phyloP scores from a whole-genome alignment of 1,140 invertebrate genomes.

The Lepeophtheirus salmonis region DNA sequence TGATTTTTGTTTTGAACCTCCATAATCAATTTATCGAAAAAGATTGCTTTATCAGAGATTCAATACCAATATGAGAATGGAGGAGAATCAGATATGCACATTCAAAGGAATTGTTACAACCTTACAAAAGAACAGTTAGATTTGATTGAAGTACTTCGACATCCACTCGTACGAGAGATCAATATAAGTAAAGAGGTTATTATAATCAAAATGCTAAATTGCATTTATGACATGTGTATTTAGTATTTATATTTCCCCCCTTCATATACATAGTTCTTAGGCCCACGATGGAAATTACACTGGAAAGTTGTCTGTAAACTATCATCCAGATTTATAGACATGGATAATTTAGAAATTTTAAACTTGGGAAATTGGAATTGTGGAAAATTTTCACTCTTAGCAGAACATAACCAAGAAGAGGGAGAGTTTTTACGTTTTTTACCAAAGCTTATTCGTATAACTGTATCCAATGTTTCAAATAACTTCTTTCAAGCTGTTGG shows the following conservation, averaged over 20 bases:
- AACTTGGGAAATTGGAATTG: slow-evolving; percentile 6
- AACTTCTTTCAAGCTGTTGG: slow-evolving; percentile 4
- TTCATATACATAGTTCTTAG: background rate
- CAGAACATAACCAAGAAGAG: slow-evolving; percentile 4
- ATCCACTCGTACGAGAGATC: background rate
- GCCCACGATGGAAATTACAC: background rate
- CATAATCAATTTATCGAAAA: too few species aligned
- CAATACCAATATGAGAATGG: too few species aligned
- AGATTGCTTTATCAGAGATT: background rate
- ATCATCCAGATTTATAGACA: background rate
- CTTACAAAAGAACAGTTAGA: background rate
- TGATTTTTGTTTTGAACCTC: too few species aligned
- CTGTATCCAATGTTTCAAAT: background rate
- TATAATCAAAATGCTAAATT: background rate
- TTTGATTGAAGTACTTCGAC: background rate
- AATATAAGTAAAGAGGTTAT: background rate
- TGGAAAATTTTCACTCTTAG: background rate
- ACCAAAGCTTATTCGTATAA: background rate
- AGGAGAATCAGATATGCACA: background rate
- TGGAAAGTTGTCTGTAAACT: background rate
- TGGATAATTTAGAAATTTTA: background rate
- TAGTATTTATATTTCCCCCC: too few species aligned
- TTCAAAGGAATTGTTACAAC: background rate
- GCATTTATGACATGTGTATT: background rate
- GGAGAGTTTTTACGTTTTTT: background rate